These are phyloP conservation scores for Parnassius mnemosyne DNA, from an alignment of 2,888 invertebrate genomes.

Conservation along the genomic window DNA sequence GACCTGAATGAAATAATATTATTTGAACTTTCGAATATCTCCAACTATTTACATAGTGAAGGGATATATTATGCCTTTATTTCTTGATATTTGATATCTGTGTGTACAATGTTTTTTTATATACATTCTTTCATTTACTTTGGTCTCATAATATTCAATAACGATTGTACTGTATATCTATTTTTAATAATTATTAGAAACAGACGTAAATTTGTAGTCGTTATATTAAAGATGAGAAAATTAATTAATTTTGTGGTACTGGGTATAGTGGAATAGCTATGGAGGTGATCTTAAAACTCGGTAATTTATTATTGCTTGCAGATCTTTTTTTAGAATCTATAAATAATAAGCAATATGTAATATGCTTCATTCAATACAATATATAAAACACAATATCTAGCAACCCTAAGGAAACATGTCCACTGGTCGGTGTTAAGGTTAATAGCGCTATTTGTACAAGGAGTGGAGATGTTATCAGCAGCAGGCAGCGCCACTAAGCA, in stretches of 20 bases:
- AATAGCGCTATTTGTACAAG: constrained; percentile 73
- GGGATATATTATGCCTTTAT: constrained; percentile 29
- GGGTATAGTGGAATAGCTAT: no score
- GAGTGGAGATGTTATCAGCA: constrained; percentile 61
- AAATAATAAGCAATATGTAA: no score
- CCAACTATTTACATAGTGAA: constrained; percentile 11
- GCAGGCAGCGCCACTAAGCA: constrained; percentile 46
- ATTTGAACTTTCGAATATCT: constrained; percentile 17
- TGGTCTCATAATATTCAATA: not conserved
- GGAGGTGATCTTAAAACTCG: no score
- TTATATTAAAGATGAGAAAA: no score
- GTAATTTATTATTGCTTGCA: no score
- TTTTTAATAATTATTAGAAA: no score
- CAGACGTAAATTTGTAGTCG: no score
- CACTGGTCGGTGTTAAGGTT: constrained; percentile 67
- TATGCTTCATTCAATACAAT: no score
- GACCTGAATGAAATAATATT: constrained; percentile 26
- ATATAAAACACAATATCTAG: constrained; percentile 1
- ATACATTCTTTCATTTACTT: not conserved
- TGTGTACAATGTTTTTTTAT: not conserved
- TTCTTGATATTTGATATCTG: not conserved
- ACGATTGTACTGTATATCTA: no score
- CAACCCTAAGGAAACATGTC: constrained; percentile 47
- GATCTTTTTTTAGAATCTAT: no score
- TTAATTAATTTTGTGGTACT: no score